A percentile compares a stretch with the other conserved stretches of the same genome.
Evolutionary conservation across 92 coral and sea anemone species (phyloP).

Genomic region (Parazoanthus atlanticus): DNA sequence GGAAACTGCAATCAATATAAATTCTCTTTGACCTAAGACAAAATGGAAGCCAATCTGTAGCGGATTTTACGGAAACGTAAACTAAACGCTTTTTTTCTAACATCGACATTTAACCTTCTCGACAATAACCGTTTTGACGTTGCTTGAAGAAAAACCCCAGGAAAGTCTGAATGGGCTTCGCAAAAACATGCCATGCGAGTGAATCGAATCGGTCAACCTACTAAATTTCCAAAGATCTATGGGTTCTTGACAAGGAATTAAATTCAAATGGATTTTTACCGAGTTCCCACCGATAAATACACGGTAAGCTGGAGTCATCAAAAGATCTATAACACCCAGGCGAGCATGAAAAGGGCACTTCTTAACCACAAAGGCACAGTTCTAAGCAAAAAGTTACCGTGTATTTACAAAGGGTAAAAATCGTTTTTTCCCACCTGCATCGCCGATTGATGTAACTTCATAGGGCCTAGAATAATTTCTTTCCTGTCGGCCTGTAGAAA

Average conservation of each 20-base stretch:
- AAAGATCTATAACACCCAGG: not conserved
- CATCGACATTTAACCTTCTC: slow-evolving; percentile 1
- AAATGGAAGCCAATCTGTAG: slow-evolving; percentile 33
- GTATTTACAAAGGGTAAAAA: slow-evolving; percentile 48
- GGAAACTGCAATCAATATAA: slow-evolving; percentile 37
- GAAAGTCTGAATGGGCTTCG: slow-evolving; percentile 9
- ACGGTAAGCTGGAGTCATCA: not conserved
- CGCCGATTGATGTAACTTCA: slow-evolving; percentile 93
- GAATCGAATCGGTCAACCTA: not conserved
- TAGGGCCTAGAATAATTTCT: slow-evolving; percentile 92
- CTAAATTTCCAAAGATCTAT: slow-evolving; percentile 23
- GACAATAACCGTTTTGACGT: slow-evolving; percentile 3
- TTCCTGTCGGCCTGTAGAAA: slow-evolving; percentile 83
- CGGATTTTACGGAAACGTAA: slow-evolving; percentile 20
- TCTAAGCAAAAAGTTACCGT: slow-evolving; percentile 59
- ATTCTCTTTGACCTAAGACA: slow-evolving; percentile 31
- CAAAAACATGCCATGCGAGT: not conserved
- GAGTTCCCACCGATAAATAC: slow-evolving; percentile 11
- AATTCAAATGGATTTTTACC: not conserved
- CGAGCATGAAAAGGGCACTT: slow-evolving; percentile 15
- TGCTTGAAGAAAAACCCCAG: not conserved
- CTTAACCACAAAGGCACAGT: slow-evolving; percentile 46
- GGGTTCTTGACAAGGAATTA: slow-evolving; percentile 22
- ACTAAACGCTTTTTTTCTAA: slow-evolving; percentile 21
- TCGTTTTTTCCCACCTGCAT: slow-evolving; percentile 89